Conservation (phyloP, 2,797 vertebrate genomes). For the Argya squamiceps region DNA sequence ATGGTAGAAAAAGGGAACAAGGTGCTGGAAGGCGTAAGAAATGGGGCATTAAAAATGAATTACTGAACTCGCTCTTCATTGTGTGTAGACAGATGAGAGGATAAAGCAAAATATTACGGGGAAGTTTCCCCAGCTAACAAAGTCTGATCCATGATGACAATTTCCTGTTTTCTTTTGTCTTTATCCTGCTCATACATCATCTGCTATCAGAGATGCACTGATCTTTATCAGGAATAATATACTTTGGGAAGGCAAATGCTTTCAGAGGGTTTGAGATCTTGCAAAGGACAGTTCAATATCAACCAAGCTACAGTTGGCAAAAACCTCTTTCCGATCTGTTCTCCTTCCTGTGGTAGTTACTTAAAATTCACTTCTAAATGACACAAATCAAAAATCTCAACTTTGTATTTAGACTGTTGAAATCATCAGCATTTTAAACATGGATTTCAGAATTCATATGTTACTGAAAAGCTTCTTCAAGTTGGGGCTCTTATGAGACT, state of each 20-base stretch:
- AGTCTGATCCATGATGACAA: slow-evolving; percentile 20
- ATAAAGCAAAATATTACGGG: not conserved
- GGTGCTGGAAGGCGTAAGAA: slow-evolving; percentile 46
- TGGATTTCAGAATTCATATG: slow-evolving; percentile 38
- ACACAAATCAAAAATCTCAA: not conserved
- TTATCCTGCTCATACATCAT: slow-evolving; percentile 37
- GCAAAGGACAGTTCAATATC: not conserved
- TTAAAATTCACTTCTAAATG: not conserved
- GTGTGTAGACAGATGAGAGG: not conserved
- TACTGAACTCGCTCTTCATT: slow-evolving; percentile 11
- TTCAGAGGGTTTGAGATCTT: not conserved
- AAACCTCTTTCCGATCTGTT: not conserved
- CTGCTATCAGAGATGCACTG: not conserved
- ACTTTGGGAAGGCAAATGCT: not conserved
- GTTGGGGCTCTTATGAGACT: slow-evolving; percentile 47
- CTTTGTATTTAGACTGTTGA: slow-evolving; percentile 1
- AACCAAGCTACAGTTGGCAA: not conserved
- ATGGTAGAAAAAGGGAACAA: slow-evolving; percentile 20
- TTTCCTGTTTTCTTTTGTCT: slow-evolving; percentile 54
- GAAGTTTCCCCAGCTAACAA: slow-evolving; percentile 12
- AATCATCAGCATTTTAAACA: slow-evolving; percentile 18
- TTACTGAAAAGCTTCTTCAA: slow-evolving; percentile 41
- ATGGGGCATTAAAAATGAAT: slow-evolving; percentile 52
- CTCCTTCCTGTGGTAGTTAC: not conserved
- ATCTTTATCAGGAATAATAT: slow-evolving; percentile 22